Conservation (phyloP, 2,113 vertebrate genomes). For the Paramisgurnus dabryanus region DNA sequence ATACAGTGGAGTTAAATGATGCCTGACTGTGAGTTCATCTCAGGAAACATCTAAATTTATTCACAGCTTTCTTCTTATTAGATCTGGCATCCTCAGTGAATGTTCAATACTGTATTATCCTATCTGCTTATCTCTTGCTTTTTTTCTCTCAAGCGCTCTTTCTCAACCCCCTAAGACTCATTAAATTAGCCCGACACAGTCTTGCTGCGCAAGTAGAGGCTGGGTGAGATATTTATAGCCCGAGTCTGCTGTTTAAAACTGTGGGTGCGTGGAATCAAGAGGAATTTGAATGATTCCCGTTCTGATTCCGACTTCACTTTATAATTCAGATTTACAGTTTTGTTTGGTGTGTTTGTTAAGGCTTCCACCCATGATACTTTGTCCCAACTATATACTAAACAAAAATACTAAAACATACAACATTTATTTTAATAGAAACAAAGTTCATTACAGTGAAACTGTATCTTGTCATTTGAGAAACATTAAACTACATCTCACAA, state of each 20-base stretch:
- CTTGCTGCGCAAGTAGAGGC: conserved; percentile 31
- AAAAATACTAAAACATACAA: too few species aligned
- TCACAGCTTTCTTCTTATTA: background rate
- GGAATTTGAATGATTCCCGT: too few species aligned
- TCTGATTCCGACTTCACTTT: too few species aligned
- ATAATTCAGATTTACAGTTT: too few species aligned
- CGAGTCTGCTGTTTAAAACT: background rate
- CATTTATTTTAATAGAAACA: too few species aligned
- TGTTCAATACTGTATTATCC: conserved; percentile 9
- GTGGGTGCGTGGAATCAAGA: background rate
- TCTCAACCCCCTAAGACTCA: conserved; percentile 3
- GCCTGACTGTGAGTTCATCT: conserved; percentile 22
- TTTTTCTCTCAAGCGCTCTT: conserved; percentile 10
- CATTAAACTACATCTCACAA: too few species aligned
- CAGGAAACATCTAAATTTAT: conserved; percentile 20
- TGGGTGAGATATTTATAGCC: conserved; percentile 49
- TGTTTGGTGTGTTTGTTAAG: too few species aligned
- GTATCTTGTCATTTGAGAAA: too few species aligned
- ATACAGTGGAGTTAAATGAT: background rate
- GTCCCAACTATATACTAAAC: too few species aligned
- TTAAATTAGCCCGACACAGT: conserved; percentile 44
- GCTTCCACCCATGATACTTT: too few species aligned
- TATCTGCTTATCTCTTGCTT: conserved; percentile 1
- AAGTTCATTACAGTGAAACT: too few species aligned
- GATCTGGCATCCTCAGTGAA: background rate